A percentile compares a stretch with the other conserved stretches of the same genome.
These are phyloP conservation scores for Fratercula arctica DNA, from an alignment of 2,797 vertebrate species.

Conservation along the genomic window DNA sequence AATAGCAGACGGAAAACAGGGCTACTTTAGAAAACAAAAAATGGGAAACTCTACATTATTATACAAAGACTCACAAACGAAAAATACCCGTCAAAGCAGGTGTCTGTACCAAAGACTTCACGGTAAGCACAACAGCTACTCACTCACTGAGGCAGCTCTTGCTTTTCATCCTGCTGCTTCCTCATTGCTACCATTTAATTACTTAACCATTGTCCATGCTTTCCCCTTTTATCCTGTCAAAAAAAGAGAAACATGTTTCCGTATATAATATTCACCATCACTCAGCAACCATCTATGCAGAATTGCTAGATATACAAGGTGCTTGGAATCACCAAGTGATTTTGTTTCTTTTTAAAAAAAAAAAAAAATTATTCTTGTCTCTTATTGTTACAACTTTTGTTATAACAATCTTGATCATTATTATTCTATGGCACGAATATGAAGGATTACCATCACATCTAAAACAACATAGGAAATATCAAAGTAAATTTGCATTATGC, in stretches of 20 bases:
- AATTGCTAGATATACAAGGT: background rate
- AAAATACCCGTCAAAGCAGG: background rate
- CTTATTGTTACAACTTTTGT: background rate
- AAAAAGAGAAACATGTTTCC: background rate
- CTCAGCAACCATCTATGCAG: background rate
- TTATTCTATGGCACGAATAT: background rate
- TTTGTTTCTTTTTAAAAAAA: background rate
- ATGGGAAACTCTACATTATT: background rate
- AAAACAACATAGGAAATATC: background rate
- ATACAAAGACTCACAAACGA: background rate
- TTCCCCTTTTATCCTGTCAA: background rate
- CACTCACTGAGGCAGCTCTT: background rate
- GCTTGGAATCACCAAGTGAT: background rate
- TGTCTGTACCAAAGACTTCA: background rate
- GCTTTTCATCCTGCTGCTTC: background rate
- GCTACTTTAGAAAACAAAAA: background rate
- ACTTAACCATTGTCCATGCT: background rate
- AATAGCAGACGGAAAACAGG: background rate
- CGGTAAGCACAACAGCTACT: background rate
- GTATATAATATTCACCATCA: background rate
- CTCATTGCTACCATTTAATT: background rate
- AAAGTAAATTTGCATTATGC: background rate
- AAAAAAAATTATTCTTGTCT: background rate
- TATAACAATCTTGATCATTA: background rate
- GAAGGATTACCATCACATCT: background rate